Evolutionary conservation across 2,113 vertebrate species (phyloP).

Genomic region (Pituophis catenifer): DNA sequence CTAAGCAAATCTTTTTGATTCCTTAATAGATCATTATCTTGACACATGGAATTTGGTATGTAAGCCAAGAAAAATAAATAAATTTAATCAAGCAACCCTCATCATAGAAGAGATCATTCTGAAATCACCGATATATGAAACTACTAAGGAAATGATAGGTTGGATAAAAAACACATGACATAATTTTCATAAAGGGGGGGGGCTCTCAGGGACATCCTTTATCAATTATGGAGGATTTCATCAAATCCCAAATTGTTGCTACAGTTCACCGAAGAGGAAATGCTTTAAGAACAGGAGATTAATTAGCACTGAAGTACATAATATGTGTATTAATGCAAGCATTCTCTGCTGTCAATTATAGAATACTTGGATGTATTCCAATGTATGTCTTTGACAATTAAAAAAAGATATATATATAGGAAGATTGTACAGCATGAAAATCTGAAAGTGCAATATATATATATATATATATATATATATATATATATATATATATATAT

Average conservation of each 20-base stretch:
- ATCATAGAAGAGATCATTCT: background rate
- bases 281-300: background rate
- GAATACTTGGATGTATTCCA: background rate
- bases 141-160: background rate
- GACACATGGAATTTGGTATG: background rate
- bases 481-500: too few relatives aligned
- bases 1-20: background rate
- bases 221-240: background rate
- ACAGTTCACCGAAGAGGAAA: background rate
- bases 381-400: background rate
- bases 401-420: background rate
- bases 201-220: background rate
- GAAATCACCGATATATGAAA: background rate
- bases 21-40: background rate
- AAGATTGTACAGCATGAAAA: background rate
- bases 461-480: too few relatives aligned
- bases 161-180: background rate
- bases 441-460: background rate
- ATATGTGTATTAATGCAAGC: background rate
- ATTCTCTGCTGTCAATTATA: background rate
- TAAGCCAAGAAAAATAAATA: background rate
- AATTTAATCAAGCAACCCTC: background rate
- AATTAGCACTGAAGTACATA: background rate
- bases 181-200: background rate
- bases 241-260: background rate